phyloP scores from a whole-genome alignment of 2,888 invertebrate species.

The Liodrosophila aerea region DNA sequence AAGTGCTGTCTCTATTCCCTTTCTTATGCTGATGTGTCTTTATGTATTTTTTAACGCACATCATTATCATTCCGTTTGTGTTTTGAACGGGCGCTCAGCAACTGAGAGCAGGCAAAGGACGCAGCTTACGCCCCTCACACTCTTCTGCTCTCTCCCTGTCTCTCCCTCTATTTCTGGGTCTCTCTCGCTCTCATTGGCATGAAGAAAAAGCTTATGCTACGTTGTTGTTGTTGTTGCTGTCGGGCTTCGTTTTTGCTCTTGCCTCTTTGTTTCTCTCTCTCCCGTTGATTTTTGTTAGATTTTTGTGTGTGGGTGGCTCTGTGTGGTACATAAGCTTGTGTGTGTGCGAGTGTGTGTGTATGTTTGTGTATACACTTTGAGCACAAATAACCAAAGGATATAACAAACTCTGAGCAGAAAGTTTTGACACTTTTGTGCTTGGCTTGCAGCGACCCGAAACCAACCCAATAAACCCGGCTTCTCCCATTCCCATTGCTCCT shows the following conservation, averaged over 20 bases:
- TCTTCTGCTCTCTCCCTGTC: background rate
- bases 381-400: slow-evolving; percentile 68
- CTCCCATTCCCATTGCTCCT: slow-evolving; percentile 14
- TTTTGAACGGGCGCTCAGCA: slow-evolving; percentile 77
- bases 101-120: slow-evolving; percentile 30
- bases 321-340: slow-evolving; percentile 33
- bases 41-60: slow-evolving; percentile 72
- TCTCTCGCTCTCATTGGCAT: background rate
- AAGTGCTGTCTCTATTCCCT: slow-evolving; percentile 1
- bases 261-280: slow-evolving; percentile 14
- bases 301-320: slow-evolving; percentile 29
- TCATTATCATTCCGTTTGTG: slow-evolving; percentile 80
- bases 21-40: slow-evolving; percentile 31
- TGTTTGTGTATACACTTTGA: slow-evolving; percentile 20
- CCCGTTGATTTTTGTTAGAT: slow-evolving; percentile 43
- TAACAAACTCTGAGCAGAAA: slow-evolving; percentile 69
- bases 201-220: slow-evolving; percentile 57
- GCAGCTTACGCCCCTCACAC: slow-evolving; percentile 10
- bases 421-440: slow-evolving; percentile 76
- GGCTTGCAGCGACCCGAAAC: slow-evolving; percentile 68
- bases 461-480: slow-evolving; percentile 47
- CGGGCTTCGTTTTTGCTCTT: slow-evolving; percentile 24
- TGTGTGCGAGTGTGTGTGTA: slow-evolving; percentile 18
- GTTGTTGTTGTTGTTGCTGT: slow-evolving; percentile 47
- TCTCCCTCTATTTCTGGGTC: background rate